Conservation (phyloP, 2,797 vertebrate species). For the Cichlasoma orientale region DNA sequence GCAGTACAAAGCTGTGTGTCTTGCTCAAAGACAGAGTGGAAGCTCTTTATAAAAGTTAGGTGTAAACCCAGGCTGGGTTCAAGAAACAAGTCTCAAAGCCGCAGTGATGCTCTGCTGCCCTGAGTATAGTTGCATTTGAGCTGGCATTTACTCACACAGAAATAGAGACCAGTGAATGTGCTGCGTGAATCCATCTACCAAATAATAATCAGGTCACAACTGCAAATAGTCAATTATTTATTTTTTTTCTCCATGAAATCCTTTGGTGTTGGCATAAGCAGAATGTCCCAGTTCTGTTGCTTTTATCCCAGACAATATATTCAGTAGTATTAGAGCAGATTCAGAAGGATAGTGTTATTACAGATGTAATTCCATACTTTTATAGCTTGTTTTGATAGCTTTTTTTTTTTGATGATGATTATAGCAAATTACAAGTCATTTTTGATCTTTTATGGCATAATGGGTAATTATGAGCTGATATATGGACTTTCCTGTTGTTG, state of each 20-base stretch:
- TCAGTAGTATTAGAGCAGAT: conserved; percentile 22
- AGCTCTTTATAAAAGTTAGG: neutral
- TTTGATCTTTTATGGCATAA: neutral
- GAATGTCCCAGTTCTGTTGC: conserved; percentile 55
- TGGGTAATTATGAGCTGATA: neutral
- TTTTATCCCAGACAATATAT: conserved; percentile 40
- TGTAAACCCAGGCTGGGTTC: neutral
- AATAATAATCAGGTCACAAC: conserved; percentile 61
- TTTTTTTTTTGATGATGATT: neutral
- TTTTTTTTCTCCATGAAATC: conserved; percentile 33
- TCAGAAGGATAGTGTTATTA: conserved; percentile 21
- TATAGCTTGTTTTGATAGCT: neutral
- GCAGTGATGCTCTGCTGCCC: neutral
- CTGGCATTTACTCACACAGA: conserved; percentile 3
- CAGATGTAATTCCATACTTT: conserved; percentile 14
- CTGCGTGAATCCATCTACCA: conserved; percentile 33
- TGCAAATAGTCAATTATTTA: conserved; percentile 48
- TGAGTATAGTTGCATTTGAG: neutral
- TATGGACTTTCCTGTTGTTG: neutral
- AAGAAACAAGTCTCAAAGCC: neutral
- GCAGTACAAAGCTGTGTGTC: neutral
- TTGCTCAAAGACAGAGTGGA: neutral
- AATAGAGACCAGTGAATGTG: conserved; percentile 14
- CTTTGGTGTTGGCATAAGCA: conserved; percentile 26
- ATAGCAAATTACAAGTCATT: neutral